These are phyloP conservation scores for Drosophila kohkoa DNA, from an alignment of 1,140 invertebrate species.

Conservation along the genomic window DNA sequence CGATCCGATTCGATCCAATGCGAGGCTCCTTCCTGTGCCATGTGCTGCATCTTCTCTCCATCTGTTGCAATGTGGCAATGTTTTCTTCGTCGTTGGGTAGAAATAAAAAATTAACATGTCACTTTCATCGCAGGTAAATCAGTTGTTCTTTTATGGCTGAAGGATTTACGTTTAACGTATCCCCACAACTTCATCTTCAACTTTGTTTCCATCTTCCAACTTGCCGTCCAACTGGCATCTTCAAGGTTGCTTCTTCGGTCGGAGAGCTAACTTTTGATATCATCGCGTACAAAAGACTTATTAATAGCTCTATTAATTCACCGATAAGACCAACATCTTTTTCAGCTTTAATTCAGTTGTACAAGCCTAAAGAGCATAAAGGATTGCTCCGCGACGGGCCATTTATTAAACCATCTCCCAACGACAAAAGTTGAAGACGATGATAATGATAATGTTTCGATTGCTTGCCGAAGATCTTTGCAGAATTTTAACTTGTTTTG, in stretches of 20 bases:
- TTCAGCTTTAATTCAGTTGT: slow-evolving; percentile 54
- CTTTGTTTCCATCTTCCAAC: neutral
- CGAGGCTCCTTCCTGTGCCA: slow-evolving; percentile 22
- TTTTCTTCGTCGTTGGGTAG: slow-evolving; percentile 40
- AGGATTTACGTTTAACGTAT: slow-evolving; percentile 62
- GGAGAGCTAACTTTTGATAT: slow-evolving; percentile 46
- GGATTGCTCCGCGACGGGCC: slow-evolving; percentile 1
- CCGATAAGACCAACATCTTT: slow-evolving; percentile 67
- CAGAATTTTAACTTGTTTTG: slow-evolving; percentile 18
- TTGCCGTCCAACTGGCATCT: too few relatives aligned
- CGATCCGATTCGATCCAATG: neutral
- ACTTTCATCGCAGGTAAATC: slow-evolving; percentile 79
- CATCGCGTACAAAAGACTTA: slow-evolving; percentile 72
- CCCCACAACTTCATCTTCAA: slow-evolving; percentile 1
- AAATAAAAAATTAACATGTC: slow-evolving; percentile 79
- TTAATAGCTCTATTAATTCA: slow-evolving; percentile 81
- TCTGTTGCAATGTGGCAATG: slow-evolving; percentile 24
- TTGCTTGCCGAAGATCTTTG: slow-evolving; percentile 1
- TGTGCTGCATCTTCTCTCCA: slow-evolving; percentile 36
- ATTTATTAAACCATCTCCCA: slow-evolving; percentile 37
- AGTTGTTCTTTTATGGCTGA: slow-evolving; percentile 68
- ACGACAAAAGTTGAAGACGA: slow-evolving; percentile 1
- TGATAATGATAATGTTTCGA: slow-evolving; percentile 3
- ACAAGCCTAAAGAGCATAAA: slow-evolving; percentile 16
- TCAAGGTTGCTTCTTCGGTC: slow-evolving; percentile 53